A percentile compares a stretch with the other conserved stretches of the same genome.
Evolutionary conservation across 2,797 vertebrate genomes (phyloP).

Genomic region (Paguma larvata): DNA sequence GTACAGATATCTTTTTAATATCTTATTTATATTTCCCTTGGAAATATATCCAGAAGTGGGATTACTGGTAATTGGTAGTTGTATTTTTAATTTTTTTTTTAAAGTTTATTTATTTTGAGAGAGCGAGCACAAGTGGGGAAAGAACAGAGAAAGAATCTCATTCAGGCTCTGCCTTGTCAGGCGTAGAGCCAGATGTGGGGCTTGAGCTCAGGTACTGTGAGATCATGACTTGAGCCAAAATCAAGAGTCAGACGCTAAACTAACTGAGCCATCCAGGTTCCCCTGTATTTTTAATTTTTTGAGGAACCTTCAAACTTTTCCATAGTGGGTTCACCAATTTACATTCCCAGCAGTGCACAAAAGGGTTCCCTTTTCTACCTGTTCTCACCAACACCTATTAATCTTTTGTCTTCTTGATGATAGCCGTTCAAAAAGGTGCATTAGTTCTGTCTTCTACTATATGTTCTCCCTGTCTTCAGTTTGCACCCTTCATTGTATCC

Average conservation of each 20-base stretch:
- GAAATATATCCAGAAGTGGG: background rate
- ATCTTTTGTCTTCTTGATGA: background rate
- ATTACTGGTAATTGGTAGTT: background rate
- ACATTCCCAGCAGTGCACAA: background rate
- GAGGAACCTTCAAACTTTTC: background rate
- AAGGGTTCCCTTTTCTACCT: background rate
- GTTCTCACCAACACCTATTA: background rate
- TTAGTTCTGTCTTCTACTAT: background rate
- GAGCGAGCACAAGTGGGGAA: too few species aligned
- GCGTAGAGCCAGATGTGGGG: too few species aligned
- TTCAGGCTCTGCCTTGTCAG: too few species aligned
- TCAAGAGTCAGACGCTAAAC: too few species aligned
- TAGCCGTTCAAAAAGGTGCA: background rate
- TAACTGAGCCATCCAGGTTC: too few species aligned
- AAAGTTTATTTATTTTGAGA: too few species aligned
- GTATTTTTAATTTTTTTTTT: background rate
- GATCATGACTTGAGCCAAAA: too few species aligned
- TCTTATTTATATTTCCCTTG: background rate
- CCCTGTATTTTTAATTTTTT: background rate
- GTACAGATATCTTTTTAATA: background rate
- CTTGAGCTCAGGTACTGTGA: too few species aligned
- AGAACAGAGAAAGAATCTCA: too few species aligned
- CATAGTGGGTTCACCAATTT: background rate
- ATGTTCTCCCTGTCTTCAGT: background rate
- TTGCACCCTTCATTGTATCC: background rate